Evolutionary conservation across 2,888 invertebrate genomes (phyloP).

Genomic region (Caenorhabditis sp.): DNA sequence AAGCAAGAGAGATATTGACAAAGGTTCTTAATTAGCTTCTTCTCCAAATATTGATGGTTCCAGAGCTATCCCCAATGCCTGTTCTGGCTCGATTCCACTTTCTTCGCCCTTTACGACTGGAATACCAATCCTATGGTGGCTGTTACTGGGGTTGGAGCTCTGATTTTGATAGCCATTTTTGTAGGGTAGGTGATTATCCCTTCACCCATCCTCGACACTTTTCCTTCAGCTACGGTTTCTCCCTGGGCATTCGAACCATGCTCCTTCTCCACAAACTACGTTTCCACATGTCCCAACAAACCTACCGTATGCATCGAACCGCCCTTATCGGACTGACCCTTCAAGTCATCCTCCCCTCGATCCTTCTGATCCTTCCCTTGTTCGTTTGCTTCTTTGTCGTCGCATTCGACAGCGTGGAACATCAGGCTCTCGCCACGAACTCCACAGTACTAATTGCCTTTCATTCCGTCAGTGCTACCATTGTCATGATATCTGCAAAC

Average conservation of each 20-base stretch:
- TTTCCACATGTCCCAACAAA: slow-evolving; percentile 20
- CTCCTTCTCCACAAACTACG: slow-evolving; percentile 1
- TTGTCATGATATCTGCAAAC: neutral
- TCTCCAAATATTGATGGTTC: too few species aligned
- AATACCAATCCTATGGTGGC: neutral
- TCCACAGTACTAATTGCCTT: neutral
- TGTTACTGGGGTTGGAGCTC: neutral
- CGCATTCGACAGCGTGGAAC: neutral
- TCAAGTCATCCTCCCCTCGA: neutral
- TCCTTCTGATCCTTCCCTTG: neutral
- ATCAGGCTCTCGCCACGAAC: neutral
- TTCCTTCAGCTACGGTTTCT: neutral
- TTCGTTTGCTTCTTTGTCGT: neutral
- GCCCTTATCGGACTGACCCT: slow-evolving; percentile 12
- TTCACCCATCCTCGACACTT: too few species aligned
- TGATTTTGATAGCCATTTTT: neutral
- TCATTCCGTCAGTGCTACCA: neutral
- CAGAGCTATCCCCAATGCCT: slow-evolving; percentile 21
- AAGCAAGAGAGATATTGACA: too few species aligned
- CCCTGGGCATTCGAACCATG: slow-evolving; percentile 7
- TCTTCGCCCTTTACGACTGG: slow-evolving; percentile 2
- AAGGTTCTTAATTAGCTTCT: neutral
- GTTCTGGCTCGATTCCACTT: neutral
- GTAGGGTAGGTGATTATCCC: too few species aligned
- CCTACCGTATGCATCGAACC: slow-evolving; percentile 24